A percentile compares a stretch with the other conserved stretches of the same genome.
These are phyloP conservation scores for Microtus pennsylvanicus DNA, from an alignment of 2,113 vertebrate species.

Conservation along the genomic window DNA sequence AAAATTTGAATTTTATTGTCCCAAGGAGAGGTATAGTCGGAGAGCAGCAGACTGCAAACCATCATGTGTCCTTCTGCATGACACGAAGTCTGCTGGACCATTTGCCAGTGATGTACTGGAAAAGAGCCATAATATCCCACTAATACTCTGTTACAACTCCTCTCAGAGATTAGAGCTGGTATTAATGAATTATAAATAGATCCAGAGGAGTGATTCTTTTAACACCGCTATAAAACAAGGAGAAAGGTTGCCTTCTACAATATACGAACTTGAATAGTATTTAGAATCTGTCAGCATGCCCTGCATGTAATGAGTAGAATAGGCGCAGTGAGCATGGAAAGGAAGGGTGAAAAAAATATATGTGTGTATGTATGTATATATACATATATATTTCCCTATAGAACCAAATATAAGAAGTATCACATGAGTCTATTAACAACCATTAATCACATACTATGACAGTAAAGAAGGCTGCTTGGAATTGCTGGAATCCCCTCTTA, in stretches of 20 bases:
- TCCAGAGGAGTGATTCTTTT: not conserved
- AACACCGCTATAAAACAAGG: not conserved
- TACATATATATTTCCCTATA: not conserved
- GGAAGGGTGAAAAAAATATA: too few species aligned
- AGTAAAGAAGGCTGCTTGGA: not conserved
- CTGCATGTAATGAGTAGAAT: not conserved
- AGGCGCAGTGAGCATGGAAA: not conserved
- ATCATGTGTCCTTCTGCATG: not conserved
- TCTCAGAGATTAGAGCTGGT: not conserved
- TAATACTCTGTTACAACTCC: not conserved
- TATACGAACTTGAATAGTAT: not conserved
- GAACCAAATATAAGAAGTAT: not conserved
- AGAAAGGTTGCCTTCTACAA: not conserved
- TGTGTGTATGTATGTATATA: too few species aligned
- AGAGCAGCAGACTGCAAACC: not conserved
- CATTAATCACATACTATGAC: not conserved
- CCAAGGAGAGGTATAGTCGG: not conserved
- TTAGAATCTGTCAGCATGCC: not conserved
- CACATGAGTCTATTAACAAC: not conserved
- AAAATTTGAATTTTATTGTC: not conserved
- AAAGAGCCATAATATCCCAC: not conserved
- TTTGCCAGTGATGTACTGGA: not conserved
- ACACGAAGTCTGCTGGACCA: not conserved
- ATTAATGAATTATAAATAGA: not conserved
- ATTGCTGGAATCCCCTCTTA: not conserved